Percentiles rank a stretch among this genome's conserved stretches.
Evolutionary conservation across 2,888 invertebrate species (phyloP).

Genomic region (Pseudococcus jackbeardsleyi): DNA sequence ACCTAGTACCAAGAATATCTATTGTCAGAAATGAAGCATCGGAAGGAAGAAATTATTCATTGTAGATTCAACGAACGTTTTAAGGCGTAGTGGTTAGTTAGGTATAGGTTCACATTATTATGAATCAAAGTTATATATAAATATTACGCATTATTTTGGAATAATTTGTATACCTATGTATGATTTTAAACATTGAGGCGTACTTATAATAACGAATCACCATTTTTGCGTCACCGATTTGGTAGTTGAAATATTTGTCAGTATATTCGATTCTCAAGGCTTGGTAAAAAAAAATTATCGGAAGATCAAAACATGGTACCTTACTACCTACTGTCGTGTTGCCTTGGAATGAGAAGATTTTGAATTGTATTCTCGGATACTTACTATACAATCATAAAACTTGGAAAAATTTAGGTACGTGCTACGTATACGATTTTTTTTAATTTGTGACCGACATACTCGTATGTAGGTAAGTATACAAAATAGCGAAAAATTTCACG

Average conservation of each 20-base stretch:
- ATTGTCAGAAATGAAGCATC: no score
- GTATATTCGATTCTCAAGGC: constrained; percentile 1
- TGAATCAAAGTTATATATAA: constrained; percentile 39
- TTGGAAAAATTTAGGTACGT: background rate
- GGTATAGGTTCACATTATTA: background rate
- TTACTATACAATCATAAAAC: background rate
- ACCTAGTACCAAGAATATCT: no score
- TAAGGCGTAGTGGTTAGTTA: background rate
- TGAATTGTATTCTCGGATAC: background rate
- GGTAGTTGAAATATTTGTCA: constrained; percentile 28
- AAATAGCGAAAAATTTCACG: background rate
- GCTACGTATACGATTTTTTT: background rate
- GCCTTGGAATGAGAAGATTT: background rate
- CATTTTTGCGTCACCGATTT: background rate
- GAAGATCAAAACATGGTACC: constrained; percentile 28
- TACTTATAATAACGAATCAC: constrained; percentile 9
- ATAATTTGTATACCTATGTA: background rate
- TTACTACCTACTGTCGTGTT: background rate
- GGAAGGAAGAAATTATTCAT: no score
- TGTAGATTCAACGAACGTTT: background rate
- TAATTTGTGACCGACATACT: background rate
- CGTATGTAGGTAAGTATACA: background rate
- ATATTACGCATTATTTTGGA: constrained; percentile 22
- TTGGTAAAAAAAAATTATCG: background rate
- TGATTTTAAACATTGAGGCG: constrained; percentile 15